phyloP scores from a whole-genome alignment of 2,888 invertebrate genomes.

The Coremacera marginata region DNA sequence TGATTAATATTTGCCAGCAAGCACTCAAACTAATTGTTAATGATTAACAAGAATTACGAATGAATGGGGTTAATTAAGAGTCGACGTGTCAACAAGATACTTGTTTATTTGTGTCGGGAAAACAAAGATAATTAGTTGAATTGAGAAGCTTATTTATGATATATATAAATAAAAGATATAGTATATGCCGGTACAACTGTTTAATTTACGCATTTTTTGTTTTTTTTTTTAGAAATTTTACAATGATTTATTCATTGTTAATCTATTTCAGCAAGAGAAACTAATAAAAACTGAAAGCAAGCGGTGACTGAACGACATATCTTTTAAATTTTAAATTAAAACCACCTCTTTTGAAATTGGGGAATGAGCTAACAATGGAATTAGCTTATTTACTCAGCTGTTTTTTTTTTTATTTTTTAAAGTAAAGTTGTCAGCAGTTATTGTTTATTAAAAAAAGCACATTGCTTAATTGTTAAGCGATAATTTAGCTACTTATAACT shows the following conservation, averaged over 20 bases:
- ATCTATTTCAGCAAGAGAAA: background rate
- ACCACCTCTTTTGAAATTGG: background rate
- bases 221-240: background rate
- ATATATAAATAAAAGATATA: too few species aligned
- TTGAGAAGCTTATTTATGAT: background rate
- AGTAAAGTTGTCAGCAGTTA: background rate
- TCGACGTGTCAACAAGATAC: conserved; percentile 16
- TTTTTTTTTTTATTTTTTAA: conserved; percentile 37
- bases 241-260: background rate
- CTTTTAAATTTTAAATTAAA: background rate
- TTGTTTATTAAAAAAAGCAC: conserved; percentile 39
- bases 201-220: background rate
- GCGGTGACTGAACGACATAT: background rate
- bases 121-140: conserved; percentile 3
- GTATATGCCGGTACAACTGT: too few species aligned
- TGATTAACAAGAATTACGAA: conserved; percentile 35
- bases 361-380: conserved; percentile 42
- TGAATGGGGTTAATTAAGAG: conserved; percentile 33
- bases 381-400: conserved; percentile 60
- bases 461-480: conserved; percentile 34
- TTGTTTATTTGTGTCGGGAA: conserved; percentile 1
- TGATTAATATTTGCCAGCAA: conserved; percentile 33
- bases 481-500: conserved; percentile 12
- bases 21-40: conserved; percentile 31
- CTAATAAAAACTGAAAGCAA: background rate